A percentile compares a stretch with the other conserved stretches of the same genome.
Conservation (phyloP, 2,888 invertebrate species). For the Hemithea aestivaria region DNA sequence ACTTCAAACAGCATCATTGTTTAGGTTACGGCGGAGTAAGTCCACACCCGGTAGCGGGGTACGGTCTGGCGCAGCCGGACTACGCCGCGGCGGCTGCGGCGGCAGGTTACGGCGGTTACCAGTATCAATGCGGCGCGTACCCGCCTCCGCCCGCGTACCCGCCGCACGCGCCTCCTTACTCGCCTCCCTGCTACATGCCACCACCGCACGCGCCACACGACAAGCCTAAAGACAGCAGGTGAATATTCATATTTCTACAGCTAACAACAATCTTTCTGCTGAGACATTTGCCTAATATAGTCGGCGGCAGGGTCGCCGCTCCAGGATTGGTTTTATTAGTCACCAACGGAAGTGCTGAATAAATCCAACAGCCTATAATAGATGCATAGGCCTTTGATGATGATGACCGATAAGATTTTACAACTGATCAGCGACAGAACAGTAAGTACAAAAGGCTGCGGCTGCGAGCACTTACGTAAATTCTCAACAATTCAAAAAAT, state of each 20-base stretch:
- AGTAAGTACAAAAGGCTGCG: constrained; percentile 10
- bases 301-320: no score
- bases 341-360: no score
- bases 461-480: constrained; percentile 3
- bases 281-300: no score
- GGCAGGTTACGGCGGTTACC: constrained; percentile 81
- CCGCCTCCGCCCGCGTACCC: constrained; percentile 81
- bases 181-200: constrained; percentile 93
- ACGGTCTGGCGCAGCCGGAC: constrained; percentile 89
- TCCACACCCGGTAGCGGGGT: constrained; percentile 87
- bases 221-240: constrained; percentile 88
- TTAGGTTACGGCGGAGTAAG: constrained; percentile 90
- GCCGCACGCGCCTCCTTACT: constrained; percentile 85
- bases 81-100: constrained; percentile 87
- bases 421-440: constrained; percentile 1
- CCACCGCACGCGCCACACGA: constrained; percentile 91
- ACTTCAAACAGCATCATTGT: background rate
- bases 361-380: no score
- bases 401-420: no score
- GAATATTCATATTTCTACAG: constrained; percentile 54
- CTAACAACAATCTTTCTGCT: no score
- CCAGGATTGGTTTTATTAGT: no score
- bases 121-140: constrained; percentile 80
- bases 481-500: no score
- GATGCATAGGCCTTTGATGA: no score